Conservation (phyloP, 2,113 vertebrate genomes). For the Phyllostomus discolor region DNA sequence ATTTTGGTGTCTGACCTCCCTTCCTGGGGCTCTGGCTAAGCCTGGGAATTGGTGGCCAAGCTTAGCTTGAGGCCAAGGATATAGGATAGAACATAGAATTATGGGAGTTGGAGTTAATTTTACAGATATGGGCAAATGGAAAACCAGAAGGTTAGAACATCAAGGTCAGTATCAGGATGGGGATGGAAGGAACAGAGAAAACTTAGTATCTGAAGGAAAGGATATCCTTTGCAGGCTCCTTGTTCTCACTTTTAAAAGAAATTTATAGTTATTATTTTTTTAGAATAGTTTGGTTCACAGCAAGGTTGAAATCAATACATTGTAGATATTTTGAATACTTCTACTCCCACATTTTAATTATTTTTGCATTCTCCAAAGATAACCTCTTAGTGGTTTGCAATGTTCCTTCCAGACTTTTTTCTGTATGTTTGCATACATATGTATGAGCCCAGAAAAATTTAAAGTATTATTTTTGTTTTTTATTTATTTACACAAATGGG, state of each 20-base stretch:
- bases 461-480: conserved; percentile 4
- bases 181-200: background rate
- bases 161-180: background rate
- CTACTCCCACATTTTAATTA: background rate
- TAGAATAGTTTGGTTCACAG: background rate
- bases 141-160: background rate
- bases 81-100: background rate
- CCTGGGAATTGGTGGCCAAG: background rate
- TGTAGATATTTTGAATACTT: background rate
- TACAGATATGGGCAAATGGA: background rate
- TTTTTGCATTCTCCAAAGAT: conserved; percentile 20
- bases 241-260: background rate
- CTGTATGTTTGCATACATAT: background rate
- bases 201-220: background rate
- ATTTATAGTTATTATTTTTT: background rate
- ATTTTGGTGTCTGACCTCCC: background rate
- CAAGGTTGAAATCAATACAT: background rate
- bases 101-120: background rate
- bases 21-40: background rate
- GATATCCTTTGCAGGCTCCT: background rate
- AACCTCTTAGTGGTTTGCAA: background rate
- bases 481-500: background rate
- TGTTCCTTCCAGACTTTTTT: background rate
- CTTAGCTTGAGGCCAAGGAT: background rate
- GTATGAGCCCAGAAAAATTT: background rate